Percentiles rank a stretch among this genome's conserved stretches.
phyloP scores from a whole-genome alignment of 2,797 vertebrate species.

The Coranthus polyacanthus region DNA sequence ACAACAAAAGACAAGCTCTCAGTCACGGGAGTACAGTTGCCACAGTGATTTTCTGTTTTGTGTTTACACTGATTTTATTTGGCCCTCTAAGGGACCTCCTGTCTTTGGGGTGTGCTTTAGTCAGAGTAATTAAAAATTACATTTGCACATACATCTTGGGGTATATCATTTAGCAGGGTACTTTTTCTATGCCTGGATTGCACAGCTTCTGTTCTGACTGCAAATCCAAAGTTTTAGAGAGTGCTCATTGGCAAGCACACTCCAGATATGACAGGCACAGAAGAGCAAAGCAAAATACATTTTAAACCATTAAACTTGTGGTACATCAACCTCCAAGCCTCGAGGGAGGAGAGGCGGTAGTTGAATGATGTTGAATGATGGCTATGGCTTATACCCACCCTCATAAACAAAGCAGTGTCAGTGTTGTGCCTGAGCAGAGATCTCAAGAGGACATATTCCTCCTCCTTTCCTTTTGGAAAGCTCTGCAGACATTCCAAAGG shows the following conservation, averaged over 20 bases:
- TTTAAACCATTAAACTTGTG: conserved; percentile 39
- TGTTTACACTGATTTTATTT: conserved; percentile 56
- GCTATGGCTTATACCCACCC: conserved; percentile 55
- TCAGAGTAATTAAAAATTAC: conserved; percentile 41
- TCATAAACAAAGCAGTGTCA: conserved; percentile 55
- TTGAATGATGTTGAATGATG: conserved; percentile 59
- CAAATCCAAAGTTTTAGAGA: conserved; percentile 39
- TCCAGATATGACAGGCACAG: conserved; percentile 61
- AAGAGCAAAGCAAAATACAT: conserved; percentile 47
- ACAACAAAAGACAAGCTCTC: conserved; percentile 39
- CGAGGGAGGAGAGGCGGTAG: conserved; percentile 52
- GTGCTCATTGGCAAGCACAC: conserved; percentile 22
- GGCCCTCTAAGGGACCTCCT: conserved; percentile 15
- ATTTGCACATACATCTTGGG: conserved; percentile 51
- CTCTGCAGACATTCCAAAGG: conserved; percentile 58
- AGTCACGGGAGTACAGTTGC: conserved; percentile 50
- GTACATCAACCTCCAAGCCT: conserved; percentile 40
- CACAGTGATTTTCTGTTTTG: conserved; percentile 60
- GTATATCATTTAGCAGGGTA: conserved; percentile 52
- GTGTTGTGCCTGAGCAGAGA: conserved; percentile 50
- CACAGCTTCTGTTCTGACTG: conserved; percentile 35
- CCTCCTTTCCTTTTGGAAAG: conserved; percentile 54
- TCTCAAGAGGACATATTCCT: conserved; percentile 52
- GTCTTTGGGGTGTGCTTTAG: not conserved
- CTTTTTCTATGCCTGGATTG: conserved; percentile 34